Percentiles rank a stretch among this genome's conserved stretches.
Conservation (phyloP, 2,113 vertebrate species). For the Raja brachyura region DNA sequence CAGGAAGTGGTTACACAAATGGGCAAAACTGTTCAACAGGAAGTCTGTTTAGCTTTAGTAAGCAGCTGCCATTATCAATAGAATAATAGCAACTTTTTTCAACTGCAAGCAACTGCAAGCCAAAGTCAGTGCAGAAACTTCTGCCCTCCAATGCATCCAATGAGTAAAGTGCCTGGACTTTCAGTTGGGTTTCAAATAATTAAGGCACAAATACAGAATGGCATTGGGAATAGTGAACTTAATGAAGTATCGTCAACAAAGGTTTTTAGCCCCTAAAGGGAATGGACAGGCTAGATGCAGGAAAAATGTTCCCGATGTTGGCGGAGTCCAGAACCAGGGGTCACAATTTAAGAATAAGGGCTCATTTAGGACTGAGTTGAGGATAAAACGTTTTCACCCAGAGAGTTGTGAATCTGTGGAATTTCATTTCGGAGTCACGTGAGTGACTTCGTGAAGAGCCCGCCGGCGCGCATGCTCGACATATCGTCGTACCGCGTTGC, state of each 20-base stretch:
- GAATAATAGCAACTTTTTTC: neutral
- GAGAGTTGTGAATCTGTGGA: too few relatives aligned
- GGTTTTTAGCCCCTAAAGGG: neutral
- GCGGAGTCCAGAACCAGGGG: too few relatives aligned
- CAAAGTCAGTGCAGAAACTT: neutral
- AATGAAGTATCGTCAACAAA: neutral
- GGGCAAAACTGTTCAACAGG: neutral
- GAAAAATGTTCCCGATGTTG: too few relatives aligned
- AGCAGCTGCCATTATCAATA: neutral
- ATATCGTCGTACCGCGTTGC: too few relatives aligned
- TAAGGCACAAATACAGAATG: neutral
- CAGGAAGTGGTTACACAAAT: neutral
- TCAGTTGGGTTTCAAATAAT: neutral
- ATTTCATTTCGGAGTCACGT: too few relatives aligned
- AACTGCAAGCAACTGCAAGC: neutral
- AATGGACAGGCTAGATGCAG: too few relatives aligned
- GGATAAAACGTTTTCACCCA: too few relatives aligned
- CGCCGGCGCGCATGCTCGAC: too few relatives aligned
- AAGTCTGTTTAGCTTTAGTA: neutral
- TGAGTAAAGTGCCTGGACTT: neutral
- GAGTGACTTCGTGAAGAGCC: too few relatives aligned
- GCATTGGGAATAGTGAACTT: conserved; percentile 1
- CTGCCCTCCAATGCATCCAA: neutral
- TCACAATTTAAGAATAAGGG: too few relatives aligned
- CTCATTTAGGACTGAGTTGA: too few relatives aligned